Percentiles rank a stretch among this genome's conserved stretches.
These are phyloP conservation scores for Xestia xanthographa DNA, from an alignment of 2,888 invertebrate genomes.

Conservation along the genomic window DNA sequence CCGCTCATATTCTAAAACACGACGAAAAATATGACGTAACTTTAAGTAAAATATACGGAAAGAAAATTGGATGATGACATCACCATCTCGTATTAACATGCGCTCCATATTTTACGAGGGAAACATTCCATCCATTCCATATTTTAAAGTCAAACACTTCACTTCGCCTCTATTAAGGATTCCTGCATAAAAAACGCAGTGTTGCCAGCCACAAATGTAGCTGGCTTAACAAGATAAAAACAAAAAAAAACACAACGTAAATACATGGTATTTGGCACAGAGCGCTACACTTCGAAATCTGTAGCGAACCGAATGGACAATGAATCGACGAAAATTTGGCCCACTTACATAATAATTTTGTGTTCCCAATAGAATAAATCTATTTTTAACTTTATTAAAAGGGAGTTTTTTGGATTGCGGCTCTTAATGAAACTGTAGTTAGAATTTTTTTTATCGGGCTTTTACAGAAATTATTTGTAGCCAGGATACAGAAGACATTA, in stretches of 20 bases:
- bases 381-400: constrained; percentile 51
- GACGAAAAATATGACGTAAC: constrained; percentile 37
- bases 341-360: constrained; percentile 81
- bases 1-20: constrained; percentile 15
- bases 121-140: constrained; percentile 39
- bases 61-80: constrained; percentile 57
- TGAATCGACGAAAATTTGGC: constrained; percentile 83
- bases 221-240: constrained; percentile 62
- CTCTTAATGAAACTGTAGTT: constrained; percentile 15
- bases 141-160: constrained; percentile 58
- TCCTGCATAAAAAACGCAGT: constrained; percentile 55
- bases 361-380: constrained; percentile 61
- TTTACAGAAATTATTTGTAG: background rate
- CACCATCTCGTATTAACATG: constrained; percentile 49
- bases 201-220: constrained; percentile 60
- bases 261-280: constrained; percentile 80
- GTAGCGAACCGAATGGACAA: constrained; percentile 76
- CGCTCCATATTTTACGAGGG: constrained; percentile 38
- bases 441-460: background rate
- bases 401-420: constrained; percentile 19
- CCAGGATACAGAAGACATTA: background rate
- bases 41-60: constrained; percentile 40
- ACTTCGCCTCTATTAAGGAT: constrained; percentile 54
- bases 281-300: constrained; percentile 74
- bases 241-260: constrained; percentile 58